Evolutionary conservation across 2,888 invertebrate species (phyloP).

Genomic region (Cheilosia urbana): DNA sequence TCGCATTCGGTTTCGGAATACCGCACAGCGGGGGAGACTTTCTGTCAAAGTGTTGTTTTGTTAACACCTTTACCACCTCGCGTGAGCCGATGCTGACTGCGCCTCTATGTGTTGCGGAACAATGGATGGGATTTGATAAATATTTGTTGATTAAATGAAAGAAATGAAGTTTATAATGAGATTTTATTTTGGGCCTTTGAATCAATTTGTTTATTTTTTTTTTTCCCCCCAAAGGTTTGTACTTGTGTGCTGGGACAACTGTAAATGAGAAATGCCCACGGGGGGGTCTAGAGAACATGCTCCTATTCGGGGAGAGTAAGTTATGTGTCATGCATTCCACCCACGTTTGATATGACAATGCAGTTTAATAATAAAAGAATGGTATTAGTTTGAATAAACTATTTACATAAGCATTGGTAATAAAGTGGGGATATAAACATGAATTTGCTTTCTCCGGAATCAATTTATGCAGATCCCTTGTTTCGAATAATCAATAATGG

Average conservation of each 20-base stretch:
- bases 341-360: not conserved
- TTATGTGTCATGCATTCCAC: not conserved
- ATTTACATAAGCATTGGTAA: no score
- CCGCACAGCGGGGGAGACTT: slow-evolving; percentile 67
- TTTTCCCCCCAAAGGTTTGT: slow-evolving; percentile 1
- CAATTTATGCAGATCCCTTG: no score
- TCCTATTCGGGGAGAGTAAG: slow-evolving; percentile 6
- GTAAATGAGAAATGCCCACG: slow-evolving; percentile 32
- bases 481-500: no score
- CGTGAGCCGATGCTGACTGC: slow-evolving; percentile 6
- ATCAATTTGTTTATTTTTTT: slow-evolving; percentile 55
- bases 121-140: slow-evolving; percentile 47
- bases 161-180: slow-evolving; percentile 61
- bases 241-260: slow-evolving; percentile 4
- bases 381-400: not conserved
- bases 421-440: no score
- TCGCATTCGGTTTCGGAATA: slow-evolving; percentile 40
- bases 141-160: slow-evolving; percentile 69
- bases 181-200: slow-evolving; percentile 37
- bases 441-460: no score
- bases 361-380: not conserved
- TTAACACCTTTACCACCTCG: slow-evolving; percentile 66
- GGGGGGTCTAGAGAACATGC: slow-evolving; percentile 28
- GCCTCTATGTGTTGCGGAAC: slow-evolving; percentile 24
- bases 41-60: slow-evolving; percentile 64